A percentile compares a stretch with the other conserved stretches of the same genome.
phyloP scores from a whole-genome alignment of 2,113 vertebrate genomes.

The Axis porcinus region DNA sequence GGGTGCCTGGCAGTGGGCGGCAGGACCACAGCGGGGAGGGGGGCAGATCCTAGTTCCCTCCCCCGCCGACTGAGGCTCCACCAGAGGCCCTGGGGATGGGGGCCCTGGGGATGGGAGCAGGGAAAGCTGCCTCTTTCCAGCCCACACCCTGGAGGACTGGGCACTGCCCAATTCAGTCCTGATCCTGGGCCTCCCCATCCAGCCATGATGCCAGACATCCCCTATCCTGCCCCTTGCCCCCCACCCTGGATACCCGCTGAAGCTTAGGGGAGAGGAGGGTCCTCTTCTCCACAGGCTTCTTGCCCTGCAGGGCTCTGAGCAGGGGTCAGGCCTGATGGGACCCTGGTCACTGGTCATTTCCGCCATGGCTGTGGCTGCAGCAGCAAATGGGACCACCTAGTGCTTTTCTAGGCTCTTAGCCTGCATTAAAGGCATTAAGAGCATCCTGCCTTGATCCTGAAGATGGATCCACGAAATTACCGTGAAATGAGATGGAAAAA shows the following conservation, averaged over 20 bases:
- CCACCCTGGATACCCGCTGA: not conserved
- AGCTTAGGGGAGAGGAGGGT: not conserved
- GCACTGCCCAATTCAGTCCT: not conserved
- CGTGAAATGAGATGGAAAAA: not conserved
- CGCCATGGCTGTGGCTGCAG: not conserved
- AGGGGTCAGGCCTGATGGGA: not conserved
- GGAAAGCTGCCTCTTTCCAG: not conserved
- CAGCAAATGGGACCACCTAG: not conserved
- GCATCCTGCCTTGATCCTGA: not conserved
- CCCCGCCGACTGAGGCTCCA: too few relatives aligned
- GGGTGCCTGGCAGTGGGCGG: fast-evolving
- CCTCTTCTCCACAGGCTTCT: not conserved
- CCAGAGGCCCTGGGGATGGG: not conserved
- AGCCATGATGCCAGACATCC: fast-evolving
- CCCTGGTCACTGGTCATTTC: fast-evolving
- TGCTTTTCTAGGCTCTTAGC: fast-evolving
- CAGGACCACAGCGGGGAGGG: not conserved
- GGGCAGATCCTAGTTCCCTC: not conserved
- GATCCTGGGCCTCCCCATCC: not conserved
- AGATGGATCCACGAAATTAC: not conserved
- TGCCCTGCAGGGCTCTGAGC: not conserved
- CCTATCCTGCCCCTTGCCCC: fast-evolving
- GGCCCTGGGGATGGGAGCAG: too few relatives aligned
- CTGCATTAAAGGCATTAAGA: not conserved
- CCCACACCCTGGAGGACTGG: fast-evolving